Conservation (phyloP, 2,888 invertebrate genomes). For the Synanthedon vespiformis region DNA sequence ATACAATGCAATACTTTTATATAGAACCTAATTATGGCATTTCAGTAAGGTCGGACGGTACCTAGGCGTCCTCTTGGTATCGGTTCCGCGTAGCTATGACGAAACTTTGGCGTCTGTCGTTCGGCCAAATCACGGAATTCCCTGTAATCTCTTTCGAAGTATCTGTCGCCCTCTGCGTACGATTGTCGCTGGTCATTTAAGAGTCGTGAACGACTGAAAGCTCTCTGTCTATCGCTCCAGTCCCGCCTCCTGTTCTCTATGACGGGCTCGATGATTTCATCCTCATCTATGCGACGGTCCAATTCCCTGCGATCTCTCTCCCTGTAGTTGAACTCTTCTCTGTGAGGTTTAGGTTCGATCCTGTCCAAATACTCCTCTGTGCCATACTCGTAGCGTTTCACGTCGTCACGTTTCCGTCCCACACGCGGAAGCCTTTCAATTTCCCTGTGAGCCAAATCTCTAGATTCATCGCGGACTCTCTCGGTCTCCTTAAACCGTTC, state of each 20-base stretch:
- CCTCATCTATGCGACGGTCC: constrained; percentile 58
- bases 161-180: constrained; percentile 51
- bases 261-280: constrained; percentile 58
- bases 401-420: constrained; percentile 53
- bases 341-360: constrained; percentile 44
- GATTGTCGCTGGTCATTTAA: constrained; percentile 59
- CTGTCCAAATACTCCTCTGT: constrained; percentile 56
- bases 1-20: background rate
- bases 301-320: constrained; percentile 53
- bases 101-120: constrained; percentile 56
- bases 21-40: constrained; percentile 47
- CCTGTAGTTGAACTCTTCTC: constrained; percentile 47
- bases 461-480: constrained; percentile 35
- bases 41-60: constrained; percentile 61
- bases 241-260: constrained; percentile 53
- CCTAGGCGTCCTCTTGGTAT: constrained; percentile 65
- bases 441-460: constrained; percentile 43
- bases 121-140: constrained; percentile 56
- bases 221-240: constrained; percentile 56
- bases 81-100: constrained; percentile 78
- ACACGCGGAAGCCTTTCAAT: constrained; percentile 59
- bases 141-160: constrained; percentile 55
- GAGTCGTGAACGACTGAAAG: constrained; percentile 59
- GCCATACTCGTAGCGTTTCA: constrained; percentile 56
- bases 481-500: constrained; percentile 49